Evolutionary conservation across 2,797 vertebrate species (phyloP).

Genomic region (Melanotaenia parkinsoni): DNA sequence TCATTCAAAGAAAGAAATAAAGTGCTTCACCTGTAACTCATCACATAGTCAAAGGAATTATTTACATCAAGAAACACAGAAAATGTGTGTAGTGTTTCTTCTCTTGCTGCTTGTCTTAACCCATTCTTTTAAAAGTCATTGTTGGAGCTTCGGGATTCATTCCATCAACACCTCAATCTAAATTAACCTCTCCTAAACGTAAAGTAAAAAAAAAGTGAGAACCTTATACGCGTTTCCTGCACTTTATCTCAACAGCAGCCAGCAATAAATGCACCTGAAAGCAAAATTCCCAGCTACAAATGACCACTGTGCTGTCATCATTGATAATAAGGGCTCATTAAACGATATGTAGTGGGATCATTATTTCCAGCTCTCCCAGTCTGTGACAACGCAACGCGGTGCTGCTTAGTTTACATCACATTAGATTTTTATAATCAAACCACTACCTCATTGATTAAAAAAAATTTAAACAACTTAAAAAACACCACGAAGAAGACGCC

Average conservation of each 20-base stretch:
- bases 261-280: not conserved
- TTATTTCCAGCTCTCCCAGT: not conserved
- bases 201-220: not conserved
- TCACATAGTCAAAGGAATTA: not conserved
- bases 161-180: not conserved
- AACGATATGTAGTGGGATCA: not conserved
- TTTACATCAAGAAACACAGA: not conserved
- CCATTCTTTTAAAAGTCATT: too few species aligned
- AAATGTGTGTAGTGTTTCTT: too few species aligned
- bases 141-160: not conserved
- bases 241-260: not conserved
- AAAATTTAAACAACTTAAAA: not conserved
- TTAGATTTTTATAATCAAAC: conserved; percentile 5
- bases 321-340: conserved; percentile 3
- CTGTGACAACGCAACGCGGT: not conserved
- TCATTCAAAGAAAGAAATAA: conserved; percentile 2
- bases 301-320: conserved; percentile 4
- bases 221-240: not conserved
- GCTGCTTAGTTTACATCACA: conserved; percentile 15
- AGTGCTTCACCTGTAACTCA: not conserved
- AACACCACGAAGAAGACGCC: not conserved
- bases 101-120: too few species aligned
- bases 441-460: conserved; percentile 35
- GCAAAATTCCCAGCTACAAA: not conserved
- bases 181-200: not conserved